Conservation (phyloP, 2,888 invertebrate species). For the Cylloceria caligata region DNA sequence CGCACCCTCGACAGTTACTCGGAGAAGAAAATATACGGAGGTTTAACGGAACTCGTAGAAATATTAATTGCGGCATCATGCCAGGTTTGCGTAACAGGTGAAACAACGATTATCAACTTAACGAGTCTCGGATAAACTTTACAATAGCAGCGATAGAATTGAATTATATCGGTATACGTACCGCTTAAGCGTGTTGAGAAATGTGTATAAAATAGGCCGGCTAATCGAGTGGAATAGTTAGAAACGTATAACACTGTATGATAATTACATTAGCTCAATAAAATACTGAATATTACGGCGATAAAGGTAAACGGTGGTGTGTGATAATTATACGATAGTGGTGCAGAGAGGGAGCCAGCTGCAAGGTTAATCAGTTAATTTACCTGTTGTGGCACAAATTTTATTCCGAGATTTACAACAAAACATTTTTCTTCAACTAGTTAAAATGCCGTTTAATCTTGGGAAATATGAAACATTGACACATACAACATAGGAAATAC, state of each 20-base stretch:
- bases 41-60: slow-evolving; percentile 72
- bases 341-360: slow-evolving; percentile 65
- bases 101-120: background rate
- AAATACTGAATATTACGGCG: slow-evolving; percentile 71
- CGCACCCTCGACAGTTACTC: slow-evolving; percentile 74
- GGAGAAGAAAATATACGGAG: slow-evolving; percentile 76
- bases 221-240: slow-evolving; percentile 17
- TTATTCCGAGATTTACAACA: slow-evolving; percentile 84
- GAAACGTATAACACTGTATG: slow-evolving; percentile 53
- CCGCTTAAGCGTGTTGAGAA: background rate
- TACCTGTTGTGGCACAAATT: slow-evolving; percentile 81
- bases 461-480: slow-evolving; percentile 84
- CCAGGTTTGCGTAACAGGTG: slow-evolving; percentile 34
- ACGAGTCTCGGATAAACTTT: too few species aligned
- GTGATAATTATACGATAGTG: slow-evolving; percentile 34
- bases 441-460: slow-evolving; percentile 84
- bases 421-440: slow-evolving; percentile 75
- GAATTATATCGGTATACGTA: background rate
- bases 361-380: slow-evolving; percentile 71
- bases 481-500: slow-evolving; percentile 84
- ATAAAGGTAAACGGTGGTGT: background rate
- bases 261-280: slow-evolving; percentile 73
- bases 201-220: background rate
- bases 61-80: slow-evolving; percentile 67
- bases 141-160: background rate